A percentile compares a stretch with the other conserved stretches of the same genome.
phyloP scores from a whole-genome alignment of 2,888 invertebrate species.

The Lasiommata megera region DNA sequence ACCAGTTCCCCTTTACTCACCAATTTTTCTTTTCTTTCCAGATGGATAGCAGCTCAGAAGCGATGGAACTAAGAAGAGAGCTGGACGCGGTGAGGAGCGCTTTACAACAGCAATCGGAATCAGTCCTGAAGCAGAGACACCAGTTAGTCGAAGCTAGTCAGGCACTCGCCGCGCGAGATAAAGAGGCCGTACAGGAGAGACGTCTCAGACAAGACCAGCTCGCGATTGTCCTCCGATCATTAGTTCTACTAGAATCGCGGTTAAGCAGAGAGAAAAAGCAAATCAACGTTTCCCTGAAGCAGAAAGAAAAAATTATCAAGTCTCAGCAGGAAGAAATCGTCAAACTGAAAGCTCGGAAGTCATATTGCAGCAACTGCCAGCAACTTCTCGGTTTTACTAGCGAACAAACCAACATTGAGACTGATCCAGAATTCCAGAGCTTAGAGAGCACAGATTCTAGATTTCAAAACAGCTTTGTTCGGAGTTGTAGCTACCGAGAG shows the following conservation, averaged over 20 bases:
- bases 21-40: slow-evolving; percentile 46
- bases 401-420: slow-evolving; percentile 78
- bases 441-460: slow-evolving; percentile 76
- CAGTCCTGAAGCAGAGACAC: slow-evolving; percentile 84
- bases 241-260: slow-evolving; percentile 87
- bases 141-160: slow-evolving; percentile 84
- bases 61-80: slow-evolving; percentile 82
- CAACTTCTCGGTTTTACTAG: slow-evolving; percentile 76
- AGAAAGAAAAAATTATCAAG: slow-evolving; percentile 87
- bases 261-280: slow-evolving; percentile 87
- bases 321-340: slow-evolving; percentile 86
- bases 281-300: slow-evolving; percentile 84
- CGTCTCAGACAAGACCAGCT: slow-evolving; percentile 86
- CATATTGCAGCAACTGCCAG: slow-evolving; percentile 75
- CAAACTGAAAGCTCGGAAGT: slow-evolving; percentile 80
- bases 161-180: slow-evolving; percentile 82
- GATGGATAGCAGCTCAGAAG: slow-evolving; percentile 85
- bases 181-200: slow-evolving; percentile 82
- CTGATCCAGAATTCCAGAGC: slow-evolving; percentile 78
- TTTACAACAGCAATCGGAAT: slow-evolving; percentile 83
- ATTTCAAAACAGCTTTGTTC: slow-evolving; percentile 72
- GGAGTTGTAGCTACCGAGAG: slow-evolving; percentile 76
- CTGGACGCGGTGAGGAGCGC: slow-evolving; percentile 85
- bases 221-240: slow-evolving; percentile 85
- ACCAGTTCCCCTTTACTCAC: neutral